Conservation (phyloP, 1,140 invertebrate species). For the Lordiphosa clarofinis region DNA sequence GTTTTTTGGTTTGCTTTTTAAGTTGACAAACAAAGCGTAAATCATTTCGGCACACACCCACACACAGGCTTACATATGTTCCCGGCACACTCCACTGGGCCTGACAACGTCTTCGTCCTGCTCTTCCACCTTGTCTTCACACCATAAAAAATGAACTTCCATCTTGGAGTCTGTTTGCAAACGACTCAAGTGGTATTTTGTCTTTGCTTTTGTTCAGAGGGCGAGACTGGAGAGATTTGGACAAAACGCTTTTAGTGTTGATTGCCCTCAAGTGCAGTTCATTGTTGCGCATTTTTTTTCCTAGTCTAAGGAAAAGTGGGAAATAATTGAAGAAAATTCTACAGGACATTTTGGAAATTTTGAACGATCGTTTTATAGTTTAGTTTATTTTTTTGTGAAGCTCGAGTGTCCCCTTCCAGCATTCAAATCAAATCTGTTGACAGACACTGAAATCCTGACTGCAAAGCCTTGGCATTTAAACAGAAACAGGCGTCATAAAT, state of each 20-base stretch:
- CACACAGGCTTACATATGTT: conserved; percentile 62
- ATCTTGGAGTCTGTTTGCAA: conserved; percentile 28
- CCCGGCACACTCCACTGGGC: conserved; percentile 49
- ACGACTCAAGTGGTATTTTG: too few relatives aligned
- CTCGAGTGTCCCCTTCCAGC: conserved; percentile 27
- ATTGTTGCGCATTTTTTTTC: conserved; percentile 52
- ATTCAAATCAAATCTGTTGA: conserved; percentile 56
- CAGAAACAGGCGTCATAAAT: conserved; percentile 54
- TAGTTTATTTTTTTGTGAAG: too few relatives aligned
- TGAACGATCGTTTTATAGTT: too few relatives aligned
- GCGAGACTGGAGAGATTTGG: conserved; percentile 8
- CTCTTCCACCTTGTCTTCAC: neutral
- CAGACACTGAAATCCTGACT: conserved; percentile 43
- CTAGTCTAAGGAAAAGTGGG: too few relatives aligned
- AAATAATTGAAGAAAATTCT: too few relatives aligned
- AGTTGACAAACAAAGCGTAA: conserved; percentile 76
- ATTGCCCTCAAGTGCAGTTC: conserved; percentile 57
- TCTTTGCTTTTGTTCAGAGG: conserved; percentile 6
- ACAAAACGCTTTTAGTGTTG: conserved; percentile 47
- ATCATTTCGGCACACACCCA: conserved; percentile 63
- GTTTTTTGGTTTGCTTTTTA: conserved; percentile 61
- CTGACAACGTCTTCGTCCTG: conserved; percentile 20
- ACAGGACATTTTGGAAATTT: too few relatives aligned
- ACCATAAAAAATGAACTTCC: conserved; percentile 54
- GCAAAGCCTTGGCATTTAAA: conserved; percentile 42